Conservation (phyloP, 1,140 invertebrate genomes). For the Medauroidea extradentata region DNA sequence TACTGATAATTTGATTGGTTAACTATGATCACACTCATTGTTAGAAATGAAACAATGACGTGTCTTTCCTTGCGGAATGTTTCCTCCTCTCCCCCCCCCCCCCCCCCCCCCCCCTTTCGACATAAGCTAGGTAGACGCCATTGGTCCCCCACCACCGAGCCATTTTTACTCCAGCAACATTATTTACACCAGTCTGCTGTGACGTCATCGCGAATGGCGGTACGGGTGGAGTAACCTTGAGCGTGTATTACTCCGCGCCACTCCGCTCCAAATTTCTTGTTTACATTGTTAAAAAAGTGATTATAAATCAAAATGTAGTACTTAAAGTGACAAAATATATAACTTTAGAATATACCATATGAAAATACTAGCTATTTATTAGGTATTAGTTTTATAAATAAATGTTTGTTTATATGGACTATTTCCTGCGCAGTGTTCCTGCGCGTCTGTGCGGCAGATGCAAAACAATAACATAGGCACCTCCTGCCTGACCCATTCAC, state of each 20-base stretch:
- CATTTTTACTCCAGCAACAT: slow-evolving; percentile 1
- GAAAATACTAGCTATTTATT: no score
- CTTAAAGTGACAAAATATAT: neutral
- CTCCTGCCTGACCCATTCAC: slow-evolving; percentile 24
- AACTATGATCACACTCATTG: no score
- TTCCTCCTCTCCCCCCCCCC: neutral
- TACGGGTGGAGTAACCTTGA: slow-evolving; percentile 30
- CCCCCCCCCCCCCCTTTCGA: neutral
- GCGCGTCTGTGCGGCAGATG: slow-evolving; percentile 9
- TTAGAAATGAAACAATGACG: no score
- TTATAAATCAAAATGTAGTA: neutral
- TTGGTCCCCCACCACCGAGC: neutral
- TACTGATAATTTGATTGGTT: no score
- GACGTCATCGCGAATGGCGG: slow-evolving; percentile 18
- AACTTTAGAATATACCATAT: no score
- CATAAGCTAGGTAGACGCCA: neutral
- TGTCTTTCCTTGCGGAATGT: no score
- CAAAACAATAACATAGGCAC: slow-evolving; percentile 28
- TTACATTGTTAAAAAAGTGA: slow-evolving; percentile 9
- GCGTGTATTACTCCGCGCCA: slow-evolving; percentile 24
- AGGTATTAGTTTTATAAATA: no score
- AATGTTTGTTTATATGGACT: slow-evolving; percentile 23
- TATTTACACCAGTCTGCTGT: slow-evolving; percentile 2
- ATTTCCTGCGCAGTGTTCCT: slow-evolving; percentile 15
- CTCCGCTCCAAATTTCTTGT: slow-evolving; percentile 22